Base-by-base conservation (phyloP, 2,888 invertebrate genomes). In the Trissolcus brochymenae region DNA sequence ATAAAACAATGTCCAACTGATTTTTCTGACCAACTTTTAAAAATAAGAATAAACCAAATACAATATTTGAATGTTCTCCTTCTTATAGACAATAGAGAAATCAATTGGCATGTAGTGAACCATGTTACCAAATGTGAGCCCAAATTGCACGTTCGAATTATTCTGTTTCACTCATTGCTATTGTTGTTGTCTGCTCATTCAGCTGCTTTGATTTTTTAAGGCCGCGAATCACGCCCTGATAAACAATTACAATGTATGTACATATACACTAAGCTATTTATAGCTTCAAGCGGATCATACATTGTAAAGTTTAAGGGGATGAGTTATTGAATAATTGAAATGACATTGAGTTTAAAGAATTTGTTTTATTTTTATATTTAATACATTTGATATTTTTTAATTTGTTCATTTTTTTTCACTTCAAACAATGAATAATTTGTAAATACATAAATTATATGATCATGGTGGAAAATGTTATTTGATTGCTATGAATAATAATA, bases 281-380 rank as follows among this genome's bases (percentile, higher is more conserved):
- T 46, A 53, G 17, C n/a, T 21, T 14, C 14, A 46, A 46, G 16
- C 46, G 46, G 46, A 46, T 46, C 14, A 2, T 71, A 56, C 14
- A n/a, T n/a, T 43, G 46, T 46, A 46, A 46, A 2, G 14, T 46
- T 46, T 46, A 14, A 46, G n/a, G 46, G 46, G n/a, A 46, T 46
- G 16, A n/a, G 11, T 46, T 46, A 14, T 54, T 29, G 14, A 46
- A 46, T 14, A 46, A 46, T 16, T 46, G 46, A 46, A 46, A 46
- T 46, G 35, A 46, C 16, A 46, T 46, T 16, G 14, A n/a, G 7
- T 46, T 46, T 1, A 16, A 9, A 46, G 46, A 46, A 35, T 35
- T 2, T 9, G 6, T 2, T 6, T 35, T 9, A 9, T 11, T 35
- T 11, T 35, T 2, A 11, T 11, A 35, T 7, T 29, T 29, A 9